Evolutionary conservation across 2,113 vertebrate genomes (phyloP).

Genomic region (Epinephelus lanceolatus): DNA sequence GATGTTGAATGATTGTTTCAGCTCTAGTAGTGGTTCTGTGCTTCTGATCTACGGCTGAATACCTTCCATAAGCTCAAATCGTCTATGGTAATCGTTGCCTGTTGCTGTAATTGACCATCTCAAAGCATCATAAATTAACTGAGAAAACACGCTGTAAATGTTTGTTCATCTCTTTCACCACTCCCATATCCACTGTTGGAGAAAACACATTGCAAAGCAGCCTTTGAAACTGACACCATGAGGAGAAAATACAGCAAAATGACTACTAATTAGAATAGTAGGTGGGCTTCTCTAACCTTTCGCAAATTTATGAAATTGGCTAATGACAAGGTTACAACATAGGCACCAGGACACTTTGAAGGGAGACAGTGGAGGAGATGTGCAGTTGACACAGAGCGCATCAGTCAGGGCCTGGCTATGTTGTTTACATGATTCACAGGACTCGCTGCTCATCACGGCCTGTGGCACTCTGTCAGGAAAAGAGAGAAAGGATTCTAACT

Average conservation of each 20-base stretch:
- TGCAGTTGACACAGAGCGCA: constrained; percentile 69
- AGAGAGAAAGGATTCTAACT: constrained; percentile 90
- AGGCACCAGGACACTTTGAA: constrained; percentile 64
- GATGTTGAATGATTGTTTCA: neutral
- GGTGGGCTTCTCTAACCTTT: constrained; percentile 66
- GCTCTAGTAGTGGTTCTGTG: neutral
- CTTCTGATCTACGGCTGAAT: neutral
- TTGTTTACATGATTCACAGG: constrained; percentile 84
- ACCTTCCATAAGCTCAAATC: neutral
- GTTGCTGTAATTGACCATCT: constrained; percentile 11
- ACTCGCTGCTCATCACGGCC: constrained; percentile 76
- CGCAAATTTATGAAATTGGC: constrained; percentile 76
- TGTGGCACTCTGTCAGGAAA: constrained; percentile 72
- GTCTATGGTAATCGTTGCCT: neutral
- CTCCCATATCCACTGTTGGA: constrained; percentile 5
- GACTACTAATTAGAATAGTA: constrained; percentile 71
- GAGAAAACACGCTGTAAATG: constrained; percentile 31
- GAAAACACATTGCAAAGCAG: constrained; percentile 47
- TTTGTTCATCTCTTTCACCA: constrained; percentile 36
- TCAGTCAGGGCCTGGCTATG: constrained; percentile 74
- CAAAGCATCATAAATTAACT: constrained; percentile 12
- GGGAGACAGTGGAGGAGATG: constrained; percentile 51
- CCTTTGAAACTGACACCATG: constrained; percentile 61
- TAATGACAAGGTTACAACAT: constrained; percentile 74
- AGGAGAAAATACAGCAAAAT: constrained; percentile 54